These are phyloP conservation scores for Leptarthrus brevirostris DNA, from an alignment of 2,888 invertebrate genomes.

Conservation along the genomic window DNA sequence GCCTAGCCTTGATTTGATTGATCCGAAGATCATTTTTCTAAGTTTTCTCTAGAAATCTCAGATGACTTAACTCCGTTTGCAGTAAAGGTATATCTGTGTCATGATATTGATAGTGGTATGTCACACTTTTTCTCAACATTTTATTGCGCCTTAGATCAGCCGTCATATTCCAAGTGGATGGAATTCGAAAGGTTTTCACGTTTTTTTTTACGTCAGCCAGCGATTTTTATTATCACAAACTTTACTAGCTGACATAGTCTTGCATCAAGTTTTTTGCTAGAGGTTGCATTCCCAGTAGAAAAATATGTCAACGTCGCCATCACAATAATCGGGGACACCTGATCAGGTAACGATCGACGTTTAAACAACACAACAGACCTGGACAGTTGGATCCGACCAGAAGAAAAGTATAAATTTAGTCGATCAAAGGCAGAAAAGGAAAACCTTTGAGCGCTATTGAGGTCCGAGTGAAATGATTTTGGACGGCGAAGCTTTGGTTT, in stretches of 20 bases:
- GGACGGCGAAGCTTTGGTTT: constrained; percentile 5
- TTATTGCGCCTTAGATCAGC: constrained; percentile 18
- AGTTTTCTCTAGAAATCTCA: constrained; percentile 39
- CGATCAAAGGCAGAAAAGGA: constrained; percentile 37
- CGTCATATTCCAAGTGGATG: constrained; percentile 21
- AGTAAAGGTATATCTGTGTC: constrained; percentile 49
- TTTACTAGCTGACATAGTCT: constrained; percentile 3
- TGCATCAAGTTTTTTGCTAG: constrained; percentile 20
- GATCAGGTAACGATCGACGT: constrained; percentile 45
- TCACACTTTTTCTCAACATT: constrained; percentile 48
- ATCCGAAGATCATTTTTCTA: constrained; percentile 43
- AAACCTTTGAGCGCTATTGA: constrained; percentile 29
- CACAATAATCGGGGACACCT: constrained; percentile 51
- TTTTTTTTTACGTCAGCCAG: constrained; percentile 13
- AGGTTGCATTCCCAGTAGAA: constrained; percentile 50
- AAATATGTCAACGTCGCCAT: constrained; percentile 52
- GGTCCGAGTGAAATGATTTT: constrained; percentile 17
- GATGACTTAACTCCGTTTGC: constrained; percentile 25
- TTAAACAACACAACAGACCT: constrained; percentile 23
- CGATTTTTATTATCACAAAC: constrained; percentile 24
- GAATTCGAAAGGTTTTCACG: constrained; percentile 35
- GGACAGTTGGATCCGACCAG: constrained; percentile 33
- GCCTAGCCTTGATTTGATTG: constrained; percentile 48
- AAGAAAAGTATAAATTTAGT: constrained; percentile 41
- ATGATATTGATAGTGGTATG: constrained; percentile 52